These are phyloP conservation scores for Acronicta leporina DNA, from an alignment of 2,888 invertebrate genomes.

Conservation along the genomic window DNA sequence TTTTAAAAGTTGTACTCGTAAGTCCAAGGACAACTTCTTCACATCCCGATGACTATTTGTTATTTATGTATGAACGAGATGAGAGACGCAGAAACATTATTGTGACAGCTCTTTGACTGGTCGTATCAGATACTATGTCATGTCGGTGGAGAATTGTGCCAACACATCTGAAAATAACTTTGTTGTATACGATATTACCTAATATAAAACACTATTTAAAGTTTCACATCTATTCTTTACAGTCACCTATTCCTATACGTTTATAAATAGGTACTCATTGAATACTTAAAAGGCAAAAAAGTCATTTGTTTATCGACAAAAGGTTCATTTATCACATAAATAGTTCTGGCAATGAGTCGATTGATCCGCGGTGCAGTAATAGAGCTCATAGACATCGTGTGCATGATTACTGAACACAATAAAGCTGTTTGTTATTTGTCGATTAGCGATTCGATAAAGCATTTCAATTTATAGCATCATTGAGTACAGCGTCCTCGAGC, in stretches of 20 bases:
- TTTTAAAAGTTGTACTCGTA: constrained; percentile 63
- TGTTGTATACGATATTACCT: constrained; percentile 35
- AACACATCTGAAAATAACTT: constrained; percentile 65
- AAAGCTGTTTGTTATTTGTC: constrained; percentile 75
- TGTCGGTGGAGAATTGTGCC: constrained; percentile 75
- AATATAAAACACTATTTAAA: constrained; percentile 34
- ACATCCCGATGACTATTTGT: constrained; percentile 49
- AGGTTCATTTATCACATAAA: constrained; percentile 57
- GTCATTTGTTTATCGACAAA: constrained; percentile 39
- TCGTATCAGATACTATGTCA: constrained; percentile 70
- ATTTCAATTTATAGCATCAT: constrained; percentile 84
- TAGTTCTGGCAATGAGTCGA: constrained; percentile 63
- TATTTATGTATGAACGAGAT: constrained; percentile 50
- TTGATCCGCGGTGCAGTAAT: constrained; percentile 63
- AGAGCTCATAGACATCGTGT: constrained; percentile 67
- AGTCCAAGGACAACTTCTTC: constrained; percentile 61
- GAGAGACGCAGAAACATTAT: constrained; percentile 62
- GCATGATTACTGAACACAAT: constrained; percentile 71
- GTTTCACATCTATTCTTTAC: constrained; percentile 19
- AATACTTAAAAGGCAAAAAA: constrained; percentile 27
- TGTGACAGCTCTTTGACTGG: constrained; percentile 73
- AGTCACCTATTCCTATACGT: neutral
- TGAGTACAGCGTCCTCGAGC: constrained; percentile 70
- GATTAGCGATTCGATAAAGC: constrained; percentile 81
- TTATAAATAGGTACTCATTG: no score